Base-by-base conservation (phyloP, 2,888 invertebrate genomes). In the Polyommatus icarus region DNA sequence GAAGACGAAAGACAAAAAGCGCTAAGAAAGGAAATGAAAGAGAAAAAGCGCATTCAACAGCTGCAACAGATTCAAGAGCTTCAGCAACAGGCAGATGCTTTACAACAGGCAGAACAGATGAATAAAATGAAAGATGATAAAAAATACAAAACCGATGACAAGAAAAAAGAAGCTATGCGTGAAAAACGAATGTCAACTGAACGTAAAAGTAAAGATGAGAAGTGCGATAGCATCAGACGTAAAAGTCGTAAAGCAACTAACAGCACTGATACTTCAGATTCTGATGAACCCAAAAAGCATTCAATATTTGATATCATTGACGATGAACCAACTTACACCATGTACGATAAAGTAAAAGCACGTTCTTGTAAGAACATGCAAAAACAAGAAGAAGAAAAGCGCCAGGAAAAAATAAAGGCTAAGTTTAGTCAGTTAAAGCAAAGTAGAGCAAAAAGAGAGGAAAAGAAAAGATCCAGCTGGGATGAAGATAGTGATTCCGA, bases 301-400 rank as follows among this genome's bases (percentile, higher is more conserved):
- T 98, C 98, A 78, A 98, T 98, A 85, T 98, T 98, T 89, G 98
- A 98, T 87, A 98, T 98, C 79, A 96, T 97, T 72, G 97, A 97
- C 86, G 98, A 98, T 85, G 98, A 97, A 79, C 98, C 98, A 0
- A 96, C 97, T 12, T 98, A 98, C 87, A 98, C 99, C 12, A 99
- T 99, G 99, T 99, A 99, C 88, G 99, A 99, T 88, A 99, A 99
- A 91, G 98, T 98, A 0, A 98, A 98, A 90, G 98, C 98, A 3
- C 95, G 98, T 67, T 98, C 98, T 36, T 98, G 98, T 84, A 98
- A 98, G 90, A 98, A 98, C 88, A 97, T 98, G 97, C 97, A 98
- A 87, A 98, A 98, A 87, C 96, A 98, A 87, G 97, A 97, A 86
- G 98, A 98, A 89, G 97, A 98, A 89, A 98, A 98, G 87, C 95